Percentiles rank a stretch among this genome's conserved stretches.
Evolutionary conservation across 2,888 invertebrate genomes (phyloP).

Genomic region (Tolmerus cingulatus): DNA sequence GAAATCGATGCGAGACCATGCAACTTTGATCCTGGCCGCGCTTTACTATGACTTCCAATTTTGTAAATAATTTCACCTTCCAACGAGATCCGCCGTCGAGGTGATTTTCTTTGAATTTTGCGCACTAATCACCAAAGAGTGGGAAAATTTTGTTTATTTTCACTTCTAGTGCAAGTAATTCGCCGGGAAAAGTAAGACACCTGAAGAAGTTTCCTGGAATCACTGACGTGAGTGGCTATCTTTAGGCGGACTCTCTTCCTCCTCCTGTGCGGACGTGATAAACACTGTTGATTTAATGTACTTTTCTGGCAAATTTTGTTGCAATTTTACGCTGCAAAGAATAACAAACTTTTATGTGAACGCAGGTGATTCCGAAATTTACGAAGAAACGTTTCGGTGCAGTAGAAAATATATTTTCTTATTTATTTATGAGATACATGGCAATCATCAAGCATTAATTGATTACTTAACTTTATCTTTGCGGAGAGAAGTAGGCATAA

Average conservation of each 20-base stretch:
- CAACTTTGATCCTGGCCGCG: constrained; percentile 3
- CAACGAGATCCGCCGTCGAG: background rate
- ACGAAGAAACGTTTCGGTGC: background rate
- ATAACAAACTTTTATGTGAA: background rate
- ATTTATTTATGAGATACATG: background rate
- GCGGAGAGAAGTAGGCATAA: no score
- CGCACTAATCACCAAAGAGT: background rate
- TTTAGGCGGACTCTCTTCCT: background rate
- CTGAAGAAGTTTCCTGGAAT: background rate
- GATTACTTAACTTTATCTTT: background rate
- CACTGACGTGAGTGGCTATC: constrained; percentile 7
- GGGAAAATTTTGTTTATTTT: background rate
- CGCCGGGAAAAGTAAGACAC: background rate
- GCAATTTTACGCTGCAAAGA: background rate
- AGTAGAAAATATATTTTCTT: background rate
- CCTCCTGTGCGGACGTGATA: background rate
- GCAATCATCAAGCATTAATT: background rate
- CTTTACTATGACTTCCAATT: background rate
- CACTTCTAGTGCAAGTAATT: background rate
- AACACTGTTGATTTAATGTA: constrained; percentile 5
- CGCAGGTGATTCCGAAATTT: background rate
- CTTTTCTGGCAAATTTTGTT: background rate
- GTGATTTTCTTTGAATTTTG: background rate
- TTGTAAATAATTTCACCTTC: background rate
- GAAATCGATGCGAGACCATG: background rate